A percentile compares a stretch with the other conserved stretches of the same genome.
Evolutionary conservation across 2,888 invertebrate genomes (phyloP).

Genomic region (Emmelina monodactyla): DNA sequence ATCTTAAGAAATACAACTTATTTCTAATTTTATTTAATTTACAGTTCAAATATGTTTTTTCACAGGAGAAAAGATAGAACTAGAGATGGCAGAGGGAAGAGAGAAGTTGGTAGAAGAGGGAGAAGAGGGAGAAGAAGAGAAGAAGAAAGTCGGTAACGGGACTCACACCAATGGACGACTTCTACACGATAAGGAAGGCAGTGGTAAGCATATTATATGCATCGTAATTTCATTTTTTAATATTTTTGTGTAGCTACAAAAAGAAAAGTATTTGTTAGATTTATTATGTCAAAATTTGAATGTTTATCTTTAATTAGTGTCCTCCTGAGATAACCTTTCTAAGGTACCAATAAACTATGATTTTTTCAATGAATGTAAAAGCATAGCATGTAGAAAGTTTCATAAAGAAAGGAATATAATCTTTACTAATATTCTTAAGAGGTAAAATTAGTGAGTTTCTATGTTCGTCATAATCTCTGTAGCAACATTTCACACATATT

Average conservation of each 20-base stretch:
- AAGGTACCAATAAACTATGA: too few species aligned
- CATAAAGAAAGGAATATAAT: too few species aligned
- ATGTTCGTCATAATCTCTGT: too few species aligned
- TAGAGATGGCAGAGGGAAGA: conserved; percentile 70
- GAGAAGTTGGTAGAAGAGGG: conserved; percentile 65
- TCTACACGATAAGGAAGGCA: conserved; percentile 41
- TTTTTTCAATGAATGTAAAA: too few species aligned
- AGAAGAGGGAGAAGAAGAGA: conserved; percentile 64
- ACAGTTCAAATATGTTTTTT: too few species aligned
- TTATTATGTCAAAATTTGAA: too few species aligned
- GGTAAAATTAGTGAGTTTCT: too few species aligned
- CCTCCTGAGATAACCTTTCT: too few species aligned
- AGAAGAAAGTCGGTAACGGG: conserved; percentile 47
- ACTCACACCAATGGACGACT: conserved; percentile 41
- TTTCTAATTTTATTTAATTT: conserved; percentile 1
- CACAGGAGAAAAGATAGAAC: conserved; percentile 69
- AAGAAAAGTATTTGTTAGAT: not conserved
- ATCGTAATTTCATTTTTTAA: not conserved
- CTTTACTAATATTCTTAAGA: too few species aligned
- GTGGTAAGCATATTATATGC: conserved; percentile 26
- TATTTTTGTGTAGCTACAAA: not conserved
- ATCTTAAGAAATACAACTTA: not conserved
- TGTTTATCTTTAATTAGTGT: too few species aligned
- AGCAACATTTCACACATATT: too few species aligned
- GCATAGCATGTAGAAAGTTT: too few species aligned